Base-by-base conservation (phyloP, 2,888 invertebrate species). In the Diachrysia chrysitis region DNA sequence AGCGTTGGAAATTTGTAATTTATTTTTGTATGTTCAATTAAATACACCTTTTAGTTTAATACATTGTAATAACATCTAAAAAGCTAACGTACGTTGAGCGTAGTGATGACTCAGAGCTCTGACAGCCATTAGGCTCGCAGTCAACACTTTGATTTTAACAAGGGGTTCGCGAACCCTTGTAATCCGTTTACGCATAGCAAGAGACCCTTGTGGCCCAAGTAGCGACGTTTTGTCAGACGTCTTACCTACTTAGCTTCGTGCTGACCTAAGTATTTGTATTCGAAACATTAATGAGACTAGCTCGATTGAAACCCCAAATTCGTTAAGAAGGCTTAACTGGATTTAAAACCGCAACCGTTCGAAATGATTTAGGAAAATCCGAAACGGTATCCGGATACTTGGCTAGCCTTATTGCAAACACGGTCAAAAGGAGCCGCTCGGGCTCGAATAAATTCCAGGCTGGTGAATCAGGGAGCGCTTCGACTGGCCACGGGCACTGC, bases 111-210 rank as follows among this genome's bases (percentile, higher is more conserved):
- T 35, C 69, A 68, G 67, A 70, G 69, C 61, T 48, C 82, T 87
- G 88, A 89, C 87, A 87, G 83, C 90, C 89, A 91, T 93, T 91
- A 90, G 86, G 85, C 84, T 84, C 78, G 80, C 85, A 89, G 91
- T 90, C 90, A 92, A 92, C 91, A 90, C 90, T 92, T 91, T 88
- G 90, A 91, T 91, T 91, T 90, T 90, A 91, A 90, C 89, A 90
- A 91, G 89, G 89, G 89, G 77, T 76, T 73, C 73, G 76, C 81
- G 84, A 82, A 89, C 91, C 91, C 89, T 89, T 87, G 87, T 93
- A 93, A 93, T 93, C 92, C 91, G 90, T 90, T 93, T 93, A 92
- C 87, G 84, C 86, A 74, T 84, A 85, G 79, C 85, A 81, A 89
- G 88, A 85, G 84, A 79, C 85, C 85, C 89, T 89, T 87, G 87